phyloP scores from a whole-genome alignment of 2,888 invertebrate species.

The Campoplex nolae region DNA sequence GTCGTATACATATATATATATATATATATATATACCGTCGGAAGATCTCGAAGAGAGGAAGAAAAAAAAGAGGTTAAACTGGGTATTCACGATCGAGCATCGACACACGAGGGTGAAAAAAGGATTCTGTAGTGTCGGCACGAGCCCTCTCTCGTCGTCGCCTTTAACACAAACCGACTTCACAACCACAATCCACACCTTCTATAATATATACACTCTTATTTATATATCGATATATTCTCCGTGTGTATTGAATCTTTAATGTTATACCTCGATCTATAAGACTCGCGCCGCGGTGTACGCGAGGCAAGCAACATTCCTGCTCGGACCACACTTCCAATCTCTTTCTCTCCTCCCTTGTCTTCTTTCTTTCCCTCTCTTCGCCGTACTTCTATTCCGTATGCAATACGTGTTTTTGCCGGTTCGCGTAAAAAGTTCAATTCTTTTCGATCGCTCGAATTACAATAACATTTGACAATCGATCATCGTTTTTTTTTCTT shows the following conservation, averaged over 20 bases:
- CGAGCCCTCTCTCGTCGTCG: constrained; percentile 65
- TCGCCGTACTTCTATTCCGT: not conserved
- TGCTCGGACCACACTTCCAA: constrained; percentile 78
- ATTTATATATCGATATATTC: constrained; percentile 13
- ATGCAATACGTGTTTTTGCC: not conserved
- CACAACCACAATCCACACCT: constrained; percentile 55
- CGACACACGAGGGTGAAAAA: constrained; percentile 56
- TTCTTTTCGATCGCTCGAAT: not conserved
- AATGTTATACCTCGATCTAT: constrained; percentile 49
- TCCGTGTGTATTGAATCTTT: constrained; percentile 18
- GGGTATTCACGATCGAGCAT: constrained; percentile 74
- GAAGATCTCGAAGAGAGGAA: not conserved
- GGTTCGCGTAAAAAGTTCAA: not conserved
- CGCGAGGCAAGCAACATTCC: constrained; percentile 83
- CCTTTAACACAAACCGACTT: constrained; percentile 60
- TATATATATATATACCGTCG: not conserved
- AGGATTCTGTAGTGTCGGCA: constrained; percentile 62
- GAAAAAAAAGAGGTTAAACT: constrained; percentile 53
- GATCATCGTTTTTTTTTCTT: not conserved
- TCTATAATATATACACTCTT: constrained; percentile 20
- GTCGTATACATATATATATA: not conserved
- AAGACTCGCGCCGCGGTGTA: constrained; percentile 69
- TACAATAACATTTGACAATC: not conserved
- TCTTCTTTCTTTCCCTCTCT: constrained; percentile 22
- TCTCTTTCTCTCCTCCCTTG: constrained; percentile 59